phyloP scores from a whole-genome alignment of 2,113 vertebrate genomes.

The Ivindomyrus marchei region DNA sequence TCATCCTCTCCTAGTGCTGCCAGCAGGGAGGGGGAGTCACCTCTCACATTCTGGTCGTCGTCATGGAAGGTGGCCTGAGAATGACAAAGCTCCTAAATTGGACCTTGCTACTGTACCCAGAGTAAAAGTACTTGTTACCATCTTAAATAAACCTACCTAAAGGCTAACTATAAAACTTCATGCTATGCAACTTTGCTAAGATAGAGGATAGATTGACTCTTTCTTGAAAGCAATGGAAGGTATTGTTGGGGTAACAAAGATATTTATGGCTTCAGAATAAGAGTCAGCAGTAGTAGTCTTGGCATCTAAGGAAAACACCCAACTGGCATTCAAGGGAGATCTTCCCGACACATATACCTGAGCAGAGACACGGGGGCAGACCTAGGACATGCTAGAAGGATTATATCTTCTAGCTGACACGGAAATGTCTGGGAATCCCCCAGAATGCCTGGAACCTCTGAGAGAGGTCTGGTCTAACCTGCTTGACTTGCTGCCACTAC shows the following conservation, averaged over 20 bases:
- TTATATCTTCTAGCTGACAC: neutral
- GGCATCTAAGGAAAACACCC: neutral
- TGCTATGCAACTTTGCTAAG: neutral
- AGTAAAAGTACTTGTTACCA: neutral
- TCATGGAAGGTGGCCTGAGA: constrained; percentile 60
- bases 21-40: constrained; percentile 13
- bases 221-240: neutral
- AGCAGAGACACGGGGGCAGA: neutral
- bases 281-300: neutral
- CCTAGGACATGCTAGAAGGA: neutral
- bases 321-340: neutral
- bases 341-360: neutral
- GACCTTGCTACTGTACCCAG: neutral
- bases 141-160: neutral
- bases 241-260: neutral
- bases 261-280: neutral
- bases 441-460: neutral
- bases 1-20: constrained; percentile 22
- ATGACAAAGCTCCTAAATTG: neutral
- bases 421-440: neutral
- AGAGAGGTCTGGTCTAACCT: neutral
- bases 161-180: neutral
- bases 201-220: neutral
- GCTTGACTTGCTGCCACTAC: neutral
- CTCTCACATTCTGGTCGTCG: constrained; percentile 50